Evolutionary conservation across 2,113 vertebrate species (phyloP), one percentile per base, ranked within the genome.

Genomic region (Chlorodrepanis virens): DNA sequence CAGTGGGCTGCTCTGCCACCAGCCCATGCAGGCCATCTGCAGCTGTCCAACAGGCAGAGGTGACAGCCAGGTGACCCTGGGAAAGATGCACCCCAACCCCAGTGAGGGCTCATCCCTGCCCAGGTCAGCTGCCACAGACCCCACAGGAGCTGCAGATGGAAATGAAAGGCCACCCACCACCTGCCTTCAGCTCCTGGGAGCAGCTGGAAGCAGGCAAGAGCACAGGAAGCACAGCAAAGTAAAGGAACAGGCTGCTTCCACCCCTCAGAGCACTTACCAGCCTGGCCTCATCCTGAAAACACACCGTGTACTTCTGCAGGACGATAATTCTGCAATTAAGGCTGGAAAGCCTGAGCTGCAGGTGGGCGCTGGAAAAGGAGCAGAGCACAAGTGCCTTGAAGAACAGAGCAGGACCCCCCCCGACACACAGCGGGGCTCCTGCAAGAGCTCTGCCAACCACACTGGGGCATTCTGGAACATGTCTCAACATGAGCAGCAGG

Each of bases 251-350:
- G 47, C 31, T 42, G 67, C 15, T 50, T 24, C 35, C 9, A 18
- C 24, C 57, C 70, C 27, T n/a, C 40, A 45, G 37, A 87, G 57
- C 50, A 65, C 95, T 91, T 37, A 97, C 96, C 93, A 95, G 89
- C 25, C 70, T 94, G 71, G 85, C 60, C 72, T 96, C 90, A 3
- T 96, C 93, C 59, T 37, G 94, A 75, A 97, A 97, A 85, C 95
- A 96, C 92, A 96, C 85, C 0, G 71, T 93, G 88, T 96, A 97
- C 82, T 94, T 95, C 85, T 96, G 95, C 88, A 97, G 31, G 76
- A 96, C 61, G 1, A 97, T 93, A 47, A 96, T 92, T 59, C 95
- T 94, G 88, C 94, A 96, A 67, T 74, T 27, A 9, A 97, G 94
- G 92, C 90, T 92, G 79, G 94, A 74, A 54, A 95, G 76, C 44